These are phyloP conservation scores for Slavum lentiscoides DNA, from an alignment of 2,888 invertebrate genomes.

Conservation along the genomic window DNA sequence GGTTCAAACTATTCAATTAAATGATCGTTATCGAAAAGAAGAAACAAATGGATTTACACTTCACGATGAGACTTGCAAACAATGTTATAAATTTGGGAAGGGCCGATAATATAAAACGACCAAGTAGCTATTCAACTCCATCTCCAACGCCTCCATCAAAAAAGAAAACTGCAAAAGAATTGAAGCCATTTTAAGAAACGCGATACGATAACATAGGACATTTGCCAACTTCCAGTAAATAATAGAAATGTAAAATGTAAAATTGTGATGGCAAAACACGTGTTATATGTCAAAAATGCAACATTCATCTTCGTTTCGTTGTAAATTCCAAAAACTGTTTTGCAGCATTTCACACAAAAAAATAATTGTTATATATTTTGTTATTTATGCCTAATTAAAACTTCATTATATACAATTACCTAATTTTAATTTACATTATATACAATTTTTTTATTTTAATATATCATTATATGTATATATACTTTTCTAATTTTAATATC, in stretches of 20 bases:
- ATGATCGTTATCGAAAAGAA: too few relatives aligned
- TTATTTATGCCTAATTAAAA: too few relatives aligned
- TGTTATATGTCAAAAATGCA: neutral
- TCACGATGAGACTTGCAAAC: too few relatives aligned
- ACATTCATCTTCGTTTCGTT: neutral
- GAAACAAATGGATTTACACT: too few relatives aligned
- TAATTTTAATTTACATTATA: too few relatives aligned
- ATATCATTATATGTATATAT: too few relatives aligned
- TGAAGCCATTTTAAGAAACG: neutral
- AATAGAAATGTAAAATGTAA: neutral
- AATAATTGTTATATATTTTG: too few relatives aligned
- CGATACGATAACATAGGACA: neutral
- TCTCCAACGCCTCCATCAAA: neutral
- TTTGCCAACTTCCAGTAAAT: neutral
- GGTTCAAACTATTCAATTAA: neutral
- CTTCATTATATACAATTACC: too few relatives aligned
- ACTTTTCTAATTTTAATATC: too few relatives aligned
- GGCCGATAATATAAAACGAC: neutral
- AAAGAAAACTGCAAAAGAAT: neutral
- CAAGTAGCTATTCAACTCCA: neutral
- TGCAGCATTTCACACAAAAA: too few relatives aligned
- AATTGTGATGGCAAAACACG: neutral
- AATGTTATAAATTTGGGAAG: neutral
- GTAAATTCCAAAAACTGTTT: neutral
- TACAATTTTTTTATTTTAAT: too few relatives aligned